These are phyloP conservation scores for Eutrigla gurnardus DNA, from an alignment of 2,797 vertebrate genomes.

Conservation along the genomic window DNA sequence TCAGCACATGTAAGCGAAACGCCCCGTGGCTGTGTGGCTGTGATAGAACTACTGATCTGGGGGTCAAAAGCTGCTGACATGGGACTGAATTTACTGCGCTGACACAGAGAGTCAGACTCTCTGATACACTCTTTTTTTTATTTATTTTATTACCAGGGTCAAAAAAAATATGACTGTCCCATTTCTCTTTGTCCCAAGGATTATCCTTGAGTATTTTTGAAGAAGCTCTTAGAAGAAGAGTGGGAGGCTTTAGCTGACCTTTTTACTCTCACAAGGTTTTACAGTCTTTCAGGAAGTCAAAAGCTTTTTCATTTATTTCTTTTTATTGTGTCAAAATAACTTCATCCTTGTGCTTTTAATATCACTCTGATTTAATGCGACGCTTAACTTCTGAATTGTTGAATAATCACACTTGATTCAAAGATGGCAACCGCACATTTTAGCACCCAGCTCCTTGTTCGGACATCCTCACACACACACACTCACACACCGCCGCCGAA, in stretches of 20 bases:
- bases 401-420: neutral
- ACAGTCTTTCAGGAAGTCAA: slow-evolving; percentile 3
- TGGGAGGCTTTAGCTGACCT: neutral
- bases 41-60: slow-evolving; percentile 53
- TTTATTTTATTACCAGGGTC: neutral
- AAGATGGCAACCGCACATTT: neutral
- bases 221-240: neutral
- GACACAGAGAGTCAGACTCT: slow-evolving; percentile 13
- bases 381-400: neutral
- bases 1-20: slow-evolving; percentile 30
- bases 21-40: slow-evolving; percentile 38
- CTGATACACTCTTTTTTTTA: neutral
- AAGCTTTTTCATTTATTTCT: slow-evolving; percentile 12
- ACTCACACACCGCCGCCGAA: neutral
- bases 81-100: slow-evolving; percentile 37
- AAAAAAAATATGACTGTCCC: neutral
- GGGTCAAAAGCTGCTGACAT: slow-evolving; percentile 46
- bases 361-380: neutral
- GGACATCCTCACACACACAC: slow-evolving; percentile 5
- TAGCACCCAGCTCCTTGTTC: neutral
- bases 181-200: too few relatives aligned
- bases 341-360: neutral
- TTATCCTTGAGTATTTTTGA: neutral
- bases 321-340: slow-evolving; percentile 8
- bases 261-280: neutral